These are phyloP conservation scores for Pocillopora meandrina DNA, from an alignment of 92 coral and sea anemone species.

Conservation along the genomic window DNA sequence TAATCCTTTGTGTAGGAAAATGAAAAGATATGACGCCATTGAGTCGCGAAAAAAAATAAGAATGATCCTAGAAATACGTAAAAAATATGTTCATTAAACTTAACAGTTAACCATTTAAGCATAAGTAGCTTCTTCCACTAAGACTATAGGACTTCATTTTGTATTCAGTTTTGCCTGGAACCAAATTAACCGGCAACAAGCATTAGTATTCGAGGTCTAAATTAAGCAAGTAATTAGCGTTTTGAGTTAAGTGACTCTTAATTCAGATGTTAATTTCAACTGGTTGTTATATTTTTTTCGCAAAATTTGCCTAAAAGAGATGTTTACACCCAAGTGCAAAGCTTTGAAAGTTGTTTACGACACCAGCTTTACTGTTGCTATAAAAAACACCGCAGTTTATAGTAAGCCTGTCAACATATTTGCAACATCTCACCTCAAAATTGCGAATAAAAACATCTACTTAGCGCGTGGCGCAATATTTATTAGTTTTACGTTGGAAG, in stretches of 20 bases:
- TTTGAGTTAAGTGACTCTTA: constrained; percentile 6
- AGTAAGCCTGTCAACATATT: background rate
- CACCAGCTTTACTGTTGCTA: constrained; percentile 1
- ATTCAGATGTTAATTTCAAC: constrained; percentile 24
- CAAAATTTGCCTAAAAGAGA: background rate
- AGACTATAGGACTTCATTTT: background rate
- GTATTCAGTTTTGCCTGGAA: background rate
- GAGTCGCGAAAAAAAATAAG: constrained; percentile 5
- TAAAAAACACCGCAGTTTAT: background rate
- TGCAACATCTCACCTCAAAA: background rate
- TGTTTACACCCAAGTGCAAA: constrained; percentile 6
- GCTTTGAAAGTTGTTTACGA: constrained; percentile 26
- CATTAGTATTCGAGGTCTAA: constrained; percentile 15
- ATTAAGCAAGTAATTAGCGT: constrained; percentile 17
- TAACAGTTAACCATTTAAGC: background rate
- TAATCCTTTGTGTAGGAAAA: constrained; percentile 26
- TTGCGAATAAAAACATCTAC: background rate
- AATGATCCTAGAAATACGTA: background rate
- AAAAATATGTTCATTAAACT: background rate
- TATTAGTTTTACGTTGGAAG: background rate
- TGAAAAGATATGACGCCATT: constrained; percentile 17
- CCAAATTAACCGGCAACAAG: background rate
- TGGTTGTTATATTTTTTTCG: constrained; percentile 4
- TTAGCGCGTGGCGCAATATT: background rate
- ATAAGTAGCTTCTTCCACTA: too few relatives aligned